These are phyloP conservation scores for Apamea anceps DNA, from an alignment of 2,888 invertebrate genomes.

Conservation along the genomic window DNA sequence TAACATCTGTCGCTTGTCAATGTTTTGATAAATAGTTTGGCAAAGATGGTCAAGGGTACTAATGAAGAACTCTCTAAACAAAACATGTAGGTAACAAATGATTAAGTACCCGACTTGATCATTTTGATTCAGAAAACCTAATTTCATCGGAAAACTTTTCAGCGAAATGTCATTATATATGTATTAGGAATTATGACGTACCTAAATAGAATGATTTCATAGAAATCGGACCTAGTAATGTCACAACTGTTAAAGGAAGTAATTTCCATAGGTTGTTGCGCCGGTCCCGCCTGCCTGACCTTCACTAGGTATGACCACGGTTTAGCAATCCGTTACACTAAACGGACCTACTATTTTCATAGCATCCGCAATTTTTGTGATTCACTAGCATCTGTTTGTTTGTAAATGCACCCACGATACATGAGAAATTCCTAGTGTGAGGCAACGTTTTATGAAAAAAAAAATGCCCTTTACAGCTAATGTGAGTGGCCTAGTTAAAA, in stretches of 20 bases:
- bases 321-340: slow-evolving; percentile 46
- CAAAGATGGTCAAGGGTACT: not conserved
- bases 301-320: slow-evolving; percentile 13
- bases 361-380: too few relatives aligned
- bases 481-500: not conserved
- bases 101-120: not conserved
- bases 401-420: too few relatives aligned
- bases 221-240: not conserved
- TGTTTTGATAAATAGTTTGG: not conserved
- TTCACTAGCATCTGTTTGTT: too few relatives aligned
- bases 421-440: too few relatives aligned
- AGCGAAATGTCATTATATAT: too few relatives aligned
- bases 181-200: too few relatives aligned
- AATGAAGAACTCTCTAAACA: not conserved
- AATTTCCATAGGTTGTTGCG: slow-evolving; percentile 50
- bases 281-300: slow-evolving; percentile 37
- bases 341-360: too few relatives aligned
- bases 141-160: too few relatives aligned
- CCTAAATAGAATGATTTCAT: not conserved
- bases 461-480: slow-evolving; percentile 1
- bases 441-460: too few relatives aligned
- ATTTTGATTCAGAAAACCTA: not conserved
- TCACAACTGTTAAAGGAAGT: slow-evolving; percentile 22
- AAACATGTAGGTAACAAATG: not conserved
- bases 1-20: not conserved